Evolutionary conservation across 2,888 invertebrate genomes (phyloP).

Genomic region (Seira musarum): DNA sequence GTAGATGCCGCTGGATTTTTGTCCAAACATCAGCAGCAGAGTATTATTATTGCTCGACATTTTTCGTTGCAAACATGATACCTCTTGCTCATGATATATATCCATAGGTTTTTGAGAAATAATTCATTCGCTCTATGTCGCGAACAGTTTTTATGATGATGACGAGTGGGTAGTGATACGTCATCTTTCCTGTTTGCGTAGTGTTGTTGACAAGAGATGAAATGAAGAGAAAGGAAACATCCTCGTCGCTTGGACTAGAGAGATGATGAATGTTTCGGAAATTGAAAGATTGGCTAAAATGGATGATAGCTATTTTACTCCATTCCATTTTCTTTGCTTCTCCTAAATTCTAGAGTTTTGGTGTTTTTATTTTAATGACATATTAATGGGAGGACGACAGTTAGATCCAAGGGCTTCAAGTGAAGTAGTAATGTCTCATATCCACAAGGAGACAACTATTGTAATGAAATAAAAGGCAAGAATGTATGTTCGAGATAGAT

Average conservation of each 20-base stretch:
- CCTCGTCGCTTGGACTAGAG: neutral
- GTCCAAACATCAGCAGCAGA: neutral
- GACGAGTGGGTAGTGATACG: conserved; percentile 5
- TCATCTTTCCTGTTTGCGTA: conserved; percentile 4
- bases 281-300: conserved; percentile 26
- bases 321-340: neutral
- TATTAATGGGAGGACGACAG: too few relatives aligned
- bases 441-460: too few relatives aligned
- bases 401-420: too few relatives aligned
- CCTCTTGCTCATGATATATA: neutral
- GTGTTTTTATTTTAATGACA: too few relatives aligned
- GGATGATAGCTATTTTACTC: neutral
- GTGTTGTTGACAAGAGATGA: conserved; percentile 12
- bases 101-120: neutral
- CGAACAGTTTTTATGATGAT: neutral
- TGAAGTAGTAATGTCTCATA: too few relatives aligned
- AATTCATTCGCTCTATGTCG: conserved; percentile 4
- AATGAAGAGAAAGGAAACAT: conserved; percentile 10
- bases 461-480: too few relatives aligned
- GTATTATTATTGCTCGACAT: too few relatives aligned
- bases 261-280: conserved; percentile 45
- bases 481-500: too few relatives aligned
- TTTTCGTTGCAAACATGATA: neutral
- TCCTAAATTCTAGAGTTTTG: too few relatives aligned
- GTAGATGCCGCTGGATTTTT: conserved; percentile 4